Percentiles rank a stretch among this genome's conserved stretches.
These are phyloP conservation scores for Heliconius sara DNA, from an alignment of 2,888 invertebrate species.

Conservation along the genomic window DNA sequence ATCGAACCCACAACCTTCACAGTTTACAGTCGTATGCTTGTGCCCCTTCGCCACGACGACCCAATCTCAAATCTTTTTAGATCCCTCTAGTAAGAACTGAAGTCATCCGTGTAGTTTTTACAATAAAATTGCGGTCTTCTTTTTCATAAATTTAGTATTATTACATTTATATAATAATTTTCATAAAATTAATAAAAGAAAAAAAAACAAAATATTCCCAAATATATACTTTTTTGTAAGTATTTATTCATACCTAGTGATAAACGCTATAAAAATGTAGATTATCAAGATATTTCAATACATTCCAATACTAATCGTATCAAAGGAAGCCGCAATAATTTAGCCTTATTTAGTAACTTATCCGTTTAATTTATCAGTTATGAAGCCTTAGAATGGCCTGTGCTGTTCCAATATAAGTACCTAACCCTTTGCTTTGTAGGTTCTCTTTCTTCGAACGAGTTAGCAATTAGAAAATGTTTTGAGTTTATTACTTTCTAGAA, in stretches of 20 bases:
- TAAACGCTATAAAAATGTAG: background rate
- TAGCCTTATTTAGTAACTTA: slow-evolving; percentile 30
- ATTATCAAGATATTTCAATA: slow-evolving; percentile 16
- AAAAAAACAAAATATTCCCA: background rate
- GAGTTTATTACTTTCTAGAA: background rate
- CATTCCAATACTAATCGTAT: slow-evolving; percentile 32
- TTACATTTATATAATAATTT: too few species aligned
- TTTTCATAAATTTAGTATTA: too few species aligned
- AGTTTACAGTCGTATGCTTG: too few species aligned
- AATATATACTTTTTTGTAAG: background rate
- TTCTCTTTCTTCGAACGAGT: slow-evolving; percentile 41
- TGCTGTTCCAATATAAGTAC: slow-evolving; percentile 13
- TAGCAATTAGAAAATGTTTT: slow-evolving; percentile 15
- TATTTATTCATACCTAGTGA: background rate
- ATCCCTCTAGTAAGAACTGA: too few species aligned
- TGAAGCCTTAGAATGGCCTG: slow-evolving; percentile 35
- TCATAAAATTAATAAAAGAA: too few species aligned
- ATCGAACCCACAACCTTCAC: too few species aligned
- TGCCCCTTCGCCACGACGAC: too few species aligned
- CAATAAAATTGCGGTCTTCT: too few species aligned
- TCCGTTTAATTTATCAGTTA: slow-evolving; percentile 38
- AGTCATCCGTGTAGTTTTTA: too few species aligned
- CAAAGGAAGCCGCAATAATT: slow-evolving; percentile 39
- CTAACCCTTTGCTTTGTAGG: slow-evolving; percentile 38
- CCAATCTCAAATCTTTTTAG: too few species aligned